Conservation (phyloP, 2,888 invertebrate species). For the Dermolepida albohirtum region DNA sequence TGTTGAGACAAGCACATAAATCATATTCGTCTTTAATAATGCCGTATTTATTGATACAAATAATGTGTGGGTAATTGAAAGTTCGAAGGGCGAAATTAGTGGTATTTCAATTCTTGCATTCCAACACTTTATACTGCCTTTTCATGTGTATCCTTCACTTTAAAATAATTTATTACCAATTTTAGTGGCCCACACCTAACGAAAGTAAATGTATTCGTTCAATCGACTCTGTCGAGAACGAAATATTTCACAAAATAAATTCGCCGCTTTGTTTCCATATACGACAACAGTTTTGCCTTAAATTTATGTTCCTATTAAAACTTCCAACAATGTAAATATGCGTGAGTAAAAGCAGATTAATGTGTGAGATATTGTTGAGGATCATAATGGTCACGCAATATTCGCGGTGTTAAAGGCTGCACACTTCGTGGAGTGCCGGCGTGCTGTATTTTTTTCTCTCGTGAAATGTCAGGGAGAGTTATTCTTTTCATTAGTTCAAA, state of each 20-base stretch:
- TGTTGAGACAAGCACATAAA: too few species aligned
- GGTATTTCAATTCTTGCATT: too few species aligned
- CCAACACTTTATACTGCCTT: too few species aligned
- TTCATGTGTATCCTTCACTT: too few species aligned
- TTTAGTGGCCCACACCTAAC: not conserved
- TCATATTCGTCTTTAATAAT: too few species aligned
- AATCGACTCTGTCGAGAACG: not conserved
- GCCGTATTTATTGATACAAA: too few species aligned
- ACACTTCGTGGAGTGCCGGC: not conserved
- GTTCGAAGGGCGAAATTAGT: too few species aligned
- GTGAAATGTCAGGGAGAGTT: constrained; percentile 20
- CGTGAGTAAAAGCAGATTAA: constrained; percentile 39
- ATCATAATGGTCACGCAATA: constrained; percentile 40
- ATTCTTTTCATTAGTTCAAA: constrained; percentile 22
- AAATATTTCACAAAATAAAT: constrained; percentile 18
- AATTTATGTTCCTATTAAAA: constrained; percentile 41
- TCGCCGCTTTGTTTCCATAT: constrained; percentile 31
- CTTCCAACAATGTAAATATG: constrained; percentile 41
- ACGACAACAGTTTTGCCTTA: constrained; percentile 13
- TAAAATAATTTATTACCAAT: too few species aligned
- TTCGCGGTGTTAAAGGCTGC: constrained; percentile 24
- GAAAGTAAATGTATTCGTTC: not conserved
- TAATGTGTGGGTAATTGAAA: too few species aligned
- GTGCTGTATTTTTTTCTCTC: constrained; percentile 6
- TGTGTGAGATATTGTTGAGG: constrained; percentile 36